Conservation (phyloP, 2,888 invertebrate species). For the Catocala fraxini region DNA sequence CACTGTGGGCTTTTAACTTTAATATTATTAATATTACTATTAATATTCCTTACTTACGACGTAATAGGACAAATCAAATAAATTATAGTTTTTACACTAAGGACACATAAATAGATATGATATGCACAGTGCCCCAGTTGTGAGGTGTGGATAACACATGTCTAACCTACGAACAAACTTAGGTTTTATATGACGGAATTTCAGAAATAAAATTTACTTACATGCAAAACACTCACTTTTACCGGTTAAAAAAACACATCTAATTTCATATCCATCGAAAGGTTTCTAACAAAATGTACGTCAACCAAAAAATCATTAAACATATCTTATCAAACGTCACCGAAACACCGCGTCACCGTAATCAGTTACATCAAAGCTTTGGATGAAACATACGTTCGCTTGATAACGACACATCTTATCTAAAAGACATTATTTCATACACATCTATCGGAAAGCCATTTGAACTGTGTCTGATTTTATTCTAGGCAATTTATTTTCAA, state of each 20-base stretch:
- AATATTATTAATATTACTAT: neutral
- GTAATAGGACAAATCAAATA: no score
- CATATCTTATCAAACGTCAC: conserved; percentile 47
- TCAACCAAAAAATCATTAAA: conserved; percentile 32
- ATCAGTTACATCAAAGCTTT: conserved; percentile 47
- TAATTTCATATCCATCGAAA: neutral
- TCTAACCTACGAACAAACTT: no score
- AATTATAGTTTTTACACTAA: no score
- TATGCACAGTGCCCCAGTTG: no score
- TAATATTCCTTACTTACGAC: no score
- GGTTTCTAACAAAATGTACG: neutral
- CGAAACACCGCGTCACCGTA: conserved; percentile 51
- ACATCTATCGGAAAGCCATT: conserved; percentile 87
- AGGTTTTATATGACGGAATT: no score
- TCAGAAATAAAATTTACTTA: no score
- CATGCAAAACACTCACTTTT: no score
- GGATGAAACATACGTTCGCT: conserved; percentile 66
- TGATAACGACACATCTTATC: conserved; percentile 81
- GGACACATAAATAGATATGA: no score
- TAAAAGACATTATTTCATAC: conserved; percentile 83
- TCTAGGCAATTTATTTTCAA: conserved; percentile 88
- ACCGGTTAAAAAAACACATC: no score
- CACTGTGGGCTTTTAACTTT: conserved; percentile 28
- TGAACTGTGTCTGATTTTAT: conserved; percentile 85
- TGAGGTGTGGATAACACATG: no score